Evolutionary conservation across 2,113 vertebrate species (phyloP).

Genomic region (Rhabdomys dilectus): DNA sequence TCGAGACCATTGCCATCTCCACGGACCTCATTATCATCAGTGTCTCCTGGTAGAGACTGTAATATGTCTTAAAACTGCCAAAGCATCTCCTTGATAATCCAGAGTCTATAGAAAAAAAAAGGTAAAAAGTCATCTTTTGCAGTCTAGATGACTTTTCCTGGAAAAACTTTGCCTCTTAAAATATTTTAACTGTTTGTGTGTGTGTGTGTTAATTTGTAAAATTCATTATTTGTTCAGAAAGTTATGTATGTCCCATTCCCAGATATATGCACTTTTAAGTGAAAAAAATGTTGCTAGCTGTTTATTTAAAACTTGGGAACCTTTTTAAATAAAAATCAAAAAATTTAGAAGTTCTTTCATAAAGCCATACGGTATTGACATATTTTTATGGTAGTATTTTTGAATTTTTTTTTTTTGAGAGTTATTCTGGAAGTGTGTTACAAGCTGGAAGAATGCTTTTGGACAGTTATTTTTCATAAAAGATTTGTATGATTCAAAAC

Average conservation of each 20-base stretch:
- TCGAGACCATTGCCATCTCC: constrained; percentile 75
- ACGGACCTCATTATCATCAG: constrained; percentile 76
- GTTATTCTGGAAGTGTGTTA: constrained; percentile 74
- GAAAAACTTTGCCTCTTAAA: constrained; percentile 64
- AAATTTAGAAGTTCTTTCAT: constrained; percentile 79
- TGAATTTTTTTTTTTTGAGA: constrained; percentile 62
- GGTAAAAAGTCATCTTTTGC: constrained; percentile 2
- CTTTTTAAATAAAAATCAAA: constrained; percentile 78
- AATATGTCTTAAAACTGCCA: constrained; percentile 83
- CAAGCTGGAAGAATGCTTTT: constrained; percentile 74
- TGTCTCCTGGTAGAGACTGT: constrained; percentile 78
- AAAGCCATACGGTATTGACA: constrained; percentile 83
- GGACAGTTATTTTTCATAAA: constrained; percentile 74
- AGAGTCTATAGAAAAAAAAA: constrained; percentile 72
- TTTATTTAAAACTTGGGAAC: constrained; percentile 74
- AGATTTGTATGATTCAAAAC: constrained; percentile 71
- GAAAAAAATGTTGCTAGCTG: constrained; percentile 73
- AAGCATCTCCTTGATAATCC: constrained; percentile 82
- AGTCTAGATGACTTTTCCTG: constrained; percentile 64
- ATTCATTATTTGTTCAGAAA: constrained; percentile 72
- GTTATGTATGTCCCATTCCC: constrained; percentile 71
- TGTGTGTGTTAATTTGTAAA: constrained; percentile 74
- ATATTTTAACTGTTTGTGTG: constrained; percentile 20
- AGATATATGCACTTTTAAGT: constrained; percentile 84
- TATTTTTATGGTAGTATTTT: constrained; percentile 83